Evolutionary conservation across 1,140 invertebrate species (phyloP), one percentile per base, ranked within the genome.

Genomic region (Anastatus disparis): DNA sequence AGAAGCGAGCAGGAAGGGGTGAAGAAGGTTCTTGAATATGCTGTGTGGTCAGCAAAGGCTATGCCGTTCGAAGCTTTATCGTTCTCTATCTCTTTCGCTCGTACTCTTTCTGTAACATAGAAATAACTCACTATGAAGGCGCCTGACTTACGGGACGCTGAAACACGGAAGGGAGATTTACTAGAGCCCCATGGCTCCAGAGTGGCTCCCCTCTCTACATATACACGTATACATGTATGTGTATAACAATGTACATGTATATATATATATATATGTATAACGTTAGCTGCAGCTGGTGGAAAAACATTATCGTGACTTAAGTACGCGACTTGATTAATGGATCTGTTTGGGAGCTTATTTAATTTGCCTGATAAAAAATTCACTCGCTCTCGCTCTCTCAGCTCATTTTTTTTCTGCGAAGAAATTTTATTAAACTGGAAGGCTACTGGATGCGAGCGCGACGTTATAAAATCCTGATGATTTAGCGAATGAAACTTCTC

Each of bases 301-400:
- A 50, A 50, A 50, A 24, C 48, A 50, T 50, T 50, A 50, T 50
- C 22, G 48, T 24, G 48, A 50, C 48, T 50, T 50, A 50, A 50
- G 48, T 50, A 50, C 17, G 48, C 22, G 4, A 6, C 48, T 22
- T 50, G 48, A 50, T 50, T 50, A 50, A 50, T 50, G 48, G 17
- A 24, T 50, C 48, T 24, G 22, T 50, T 50, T 50, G 48, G 17
- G 48, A 24, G 48, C 48, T 50, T 50, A 66, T 66, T 52, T 66
- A 66, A 66, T 66, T 66, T 52, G 50, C 64, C 17, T 38, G 26
- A 29, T 53, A 35, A 56, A 35, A 56, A 31, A 35, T 56, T 31
- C 13, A 56, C 31, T 8, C 35, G 35, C 35, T 7, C 35, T 38
- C 35, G 6, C 35, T 38, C 12, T 6, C 6, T 12, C 6, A 6